Evolutionary conservation across 2,797 vertebrate species (phyloP).

Genomic region (Enteromius thamalakanensis): DNA sequence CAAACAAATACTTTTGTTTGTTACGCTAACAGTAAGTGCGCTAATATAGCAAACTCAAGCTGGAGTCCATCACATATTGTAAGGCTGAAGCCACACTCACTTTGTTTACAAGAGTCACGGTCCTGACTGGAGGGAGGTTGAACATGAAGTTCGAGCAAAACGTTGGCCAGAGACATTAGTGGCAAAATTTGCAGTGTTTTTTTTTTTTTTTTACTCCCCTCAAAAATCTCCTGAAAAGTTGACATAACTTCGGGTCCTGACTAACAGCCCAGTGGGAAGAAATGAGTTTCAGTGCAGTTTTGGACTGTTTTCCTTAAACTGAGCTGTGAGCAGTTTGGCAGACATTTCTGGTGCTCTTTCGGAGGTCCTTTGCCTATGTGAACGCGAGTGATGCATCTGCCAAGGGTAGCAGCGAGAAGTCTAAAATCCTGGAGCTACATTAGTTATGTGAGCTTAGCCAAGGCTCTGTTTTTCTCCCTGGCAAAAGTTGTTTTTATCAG

Average conservation of each 20-base stretch:
- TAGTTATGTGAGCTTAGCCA: conserved; percentile 46
- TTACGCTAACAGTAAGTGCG: background rate
- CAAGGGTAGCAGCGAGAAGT: conserved; percentile 50
- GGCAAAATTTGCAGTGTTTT: conserved; percentile 12
- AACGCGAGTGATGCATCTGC: conserved; percentile 47
- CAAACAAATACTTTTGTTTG: conserved; percentile 27
- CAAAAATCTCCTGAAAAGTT: conserved; percentile 42
- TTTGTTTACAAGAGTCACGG: conserved; percentile 40
- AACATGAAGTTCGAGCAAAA: conserved; percentile 43
- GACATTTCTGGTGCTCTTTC: conserved; percentile 46
- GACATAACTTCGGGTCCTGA: conserved; percentile 52
- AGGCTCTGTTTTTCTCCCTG: conserved; percentile 50
- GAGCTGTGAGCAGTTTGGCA: conserved; percentile 50
- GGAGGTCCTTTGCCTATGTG: conserved; percentile 45
- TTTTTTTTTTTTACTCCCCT: conserved; percentile 8
- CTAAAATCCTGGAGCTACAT: conserved; percentile 46
- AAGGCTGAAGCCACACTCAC: background rate
- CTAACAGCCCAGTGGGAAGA: conserved; percentile 43
- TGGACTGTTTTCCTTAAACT: conserved; percentile 46
- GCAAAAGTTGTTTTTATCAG: conserved; percentile 49
- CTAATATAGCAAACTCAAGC: conserved; percentile 20
- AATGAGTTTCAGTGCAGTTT: conserved; percentile 45
- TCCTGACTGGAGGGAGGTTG: conserved; percentile 19
- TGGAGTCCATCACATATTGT: background rate
- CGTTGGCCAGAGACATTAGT: conserved; percentile 33